Conservation (phyloP, 2,113 vertebrate genomes). For the Silurus asotus region DNA sequence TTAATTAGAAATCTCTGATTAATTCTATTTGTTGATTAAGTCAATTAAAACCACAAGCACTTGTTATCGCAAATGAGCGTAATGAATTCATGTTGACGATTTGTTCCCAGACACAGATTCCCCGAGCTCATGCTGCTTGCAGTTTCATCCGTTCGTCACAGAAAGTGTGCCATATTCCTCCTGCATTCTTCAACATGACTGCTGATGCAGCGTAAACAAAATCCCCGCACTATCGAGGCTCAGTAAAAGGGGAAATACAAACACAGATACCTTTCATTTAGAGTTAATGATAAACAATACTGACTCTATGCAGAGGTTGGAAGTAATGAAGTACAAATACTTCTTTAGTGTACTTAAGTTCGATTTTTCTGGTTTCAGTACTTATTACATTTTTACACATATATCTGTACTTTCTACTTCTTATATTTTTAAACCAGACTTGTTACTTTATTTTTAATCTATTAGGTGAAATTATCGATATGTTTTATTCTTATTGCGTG, state of each 20-base stretch:
- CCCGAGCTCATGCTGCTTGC: conserved; percentile 59
- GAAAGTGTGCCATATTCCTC: conserved; percentile 19
- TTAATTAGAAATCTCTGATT: conserved; percentile 81
- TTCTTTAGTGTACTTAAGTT: too few species aligned
- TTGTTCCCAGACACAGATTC: conserved; percentile 69
- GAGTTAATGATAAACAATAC: neutral
- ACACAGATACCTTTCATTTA: neutral
- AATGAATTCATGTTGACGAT: conserved; percentile 74
- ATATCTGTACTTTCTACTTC: too few species aligned
- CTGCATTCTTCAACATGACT: conserved; percentile 18
- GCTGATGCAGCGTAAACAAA: conserved; percentile 13
- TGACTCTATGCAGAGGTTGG: neutral
- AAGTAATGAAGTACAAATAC: too few species aligned
- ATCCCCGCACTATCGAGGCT: neutral
- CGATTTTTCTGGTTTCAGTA: too few species aligned
- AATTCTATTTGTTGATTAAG: conserved; percentile 83
- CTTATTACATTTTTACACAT: too few species aligned
- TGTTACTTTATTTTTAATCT: too few species aligned
- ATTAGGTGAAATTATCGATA: too few species aligned
- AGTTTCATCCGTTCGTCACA: conserved; percentile 57
- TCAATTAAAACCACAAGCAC: conserved; percentile 79
- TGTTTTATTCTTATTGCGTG: too few species aligned
- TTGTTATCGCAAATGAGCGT: conserved; percentile 75
- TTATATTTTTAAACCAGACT: too few species aligned
- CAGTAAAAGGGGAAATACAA: neutral